phyloP scores from a whole-genome alignment of 2,888 invertebrate genomes.

The Andrena bucephala region DNA sequence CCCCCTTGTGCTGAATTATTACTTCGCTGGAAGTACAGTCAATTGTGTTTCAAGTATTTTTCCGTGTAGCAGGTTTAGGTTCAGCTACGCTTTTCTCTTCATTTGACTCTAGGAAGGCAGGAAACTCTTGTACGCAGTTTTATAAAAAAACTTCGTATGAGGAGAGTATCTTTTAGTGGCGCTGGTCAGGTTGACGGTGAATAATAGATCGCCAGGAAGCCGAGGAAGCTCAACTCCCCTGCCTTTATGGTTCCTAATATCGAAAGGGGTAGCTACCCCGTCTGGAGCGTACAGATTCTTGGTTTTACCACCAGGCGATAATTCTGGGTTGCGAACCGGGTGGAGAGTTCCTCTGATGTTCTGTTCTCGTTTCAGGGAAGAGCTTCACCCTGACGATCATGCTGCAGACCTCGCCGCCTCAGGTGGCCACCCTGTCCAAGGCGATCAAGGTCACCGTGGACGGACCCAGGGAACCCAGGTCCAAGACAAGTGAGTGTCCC shows the following conservation, averaged over 20 bases:
- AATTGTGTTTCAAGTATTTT: not conserved
- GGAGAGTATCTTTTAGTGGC: constrained; percentile 62
- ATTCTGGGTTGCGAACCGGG: constrained; percentile 31
- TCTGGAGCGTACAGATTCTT: constrained; percentile 28
- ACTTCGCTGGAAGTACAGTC: no score
- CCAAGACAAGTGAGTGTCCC: constrained; percentile 81
- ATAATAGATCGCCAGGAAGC: constrained; percentile 78
- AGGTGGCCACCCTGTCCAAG: constrained; percentile 82
- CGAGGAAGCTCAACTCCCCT: constrained; percentile 74
- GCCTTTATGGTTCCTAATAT: constrained; percentile 79
- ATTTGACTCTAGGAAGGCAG: no score
- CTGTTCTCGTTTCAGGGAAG: constrained; percentile 77
- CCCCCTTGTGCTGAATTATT: no score
- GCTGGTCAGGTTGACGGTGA: constrained; percentile 80
- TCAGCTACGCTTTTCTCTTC: no score
- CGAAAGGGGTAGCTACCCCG: constrained; percentile 17
- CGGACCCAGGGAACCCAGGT: constrained; percentile 82
- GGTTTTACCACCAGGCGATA: constrained; percentile 71
- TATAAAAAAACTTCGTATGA: not conserved
- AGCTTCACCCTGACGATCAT: constrained; percentile 84
- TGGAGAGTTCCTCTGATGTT: not conserved
- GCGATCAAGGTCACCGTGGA: constrained; percentile 83
- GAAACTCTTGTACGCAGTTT: not conserved
- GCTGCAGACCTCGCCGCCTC: constrained; percentile 84
- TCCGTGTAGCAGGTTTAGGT: no score